These are phyloP conservation scores for Coecobrya sp. DNA, from an alignment of 2,888 invertebrate genomes.

Conservation along the genomic window DNA sequence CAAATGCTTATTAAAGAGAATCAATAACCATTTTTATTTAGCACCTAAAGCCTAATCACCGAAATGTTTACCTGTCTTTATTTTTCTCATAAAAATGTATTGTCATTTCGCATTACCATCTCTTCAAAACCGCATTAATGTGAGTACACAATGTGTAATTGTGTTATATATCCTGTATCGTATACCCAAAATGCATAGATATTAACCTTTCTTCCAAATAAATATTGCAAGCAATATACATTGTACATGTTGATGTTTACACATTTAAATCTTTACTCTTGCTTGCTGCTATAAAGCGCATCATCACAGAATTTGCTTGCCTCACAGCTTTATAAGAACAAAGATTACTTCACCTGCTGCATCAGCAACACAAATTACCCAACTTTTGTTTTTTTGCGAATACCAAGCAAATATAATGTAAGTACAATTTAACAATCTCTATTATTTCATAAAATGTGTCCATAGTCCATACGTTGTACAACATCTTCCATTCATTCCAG, in stretches of 20 bases:
- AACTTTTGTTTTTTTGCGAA: conserved; percentile 49
- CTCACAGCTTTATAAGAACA: not conserved
- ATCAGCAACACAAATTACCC: conserved; percentile 49
- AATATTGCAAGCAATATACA: not conserved
- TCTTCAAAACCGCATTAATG: not conserved
- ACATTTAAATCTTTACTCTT: not conserved
- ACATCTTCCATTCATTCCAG: not conserved
- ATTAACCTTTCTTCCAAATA: not conserved
- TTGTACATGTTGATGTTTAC: not conserved
- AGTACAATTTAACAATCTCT: conserved; percentile 20
- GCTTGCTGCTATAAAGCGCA: not conserved
- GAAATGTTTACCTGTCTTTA: conserved; percentile 6
- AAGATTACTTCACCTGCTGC: conserved; percentile 60
- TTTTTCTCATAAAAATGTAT: not conserved
- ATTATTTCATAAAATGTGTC: not conserved
- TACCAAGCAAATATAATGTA: not conserved
- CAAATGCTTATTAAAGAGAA: not conserved
- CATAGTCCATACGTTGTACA: not conserved
- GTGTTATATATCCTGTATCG: not conserved
- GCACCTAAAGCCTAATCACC: not conserved
- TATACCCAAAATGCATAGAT: not conserved
- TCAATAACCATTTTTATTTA: conserved; percentile 35
- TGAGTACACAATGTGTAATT: not conserved
- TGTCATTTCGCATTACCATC: conserved; percentile 8
- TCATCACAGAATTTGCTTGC: conserved; percentile 22